Evolutionary conservation across 2,888 invertebrate species (phyloP).

Genomic region (Gibbula magus): DNA sequence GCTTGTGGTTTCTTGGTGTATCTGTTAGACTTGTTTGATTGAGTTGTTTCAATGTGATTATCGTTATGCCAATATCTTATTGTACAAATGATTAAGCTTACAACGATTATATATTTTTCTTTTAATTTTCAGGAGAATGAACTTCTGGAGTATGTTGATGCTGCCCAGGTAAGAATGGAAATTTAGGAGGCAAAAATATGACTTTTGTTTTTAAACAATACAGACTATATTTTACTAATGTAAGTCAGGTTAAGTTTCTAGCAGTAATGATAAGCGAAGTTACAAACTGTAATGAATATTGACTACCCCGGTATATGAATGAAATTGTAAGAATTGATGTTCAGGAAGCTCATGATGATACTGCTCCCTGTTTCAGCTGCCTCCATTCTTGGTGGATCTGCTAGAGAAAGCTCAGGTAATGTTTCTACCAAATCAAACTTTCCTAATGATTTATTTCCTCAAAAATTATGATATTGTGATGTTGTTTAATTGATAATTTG

Average conservation of each 20-base stretch:
- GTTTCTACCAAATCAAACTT: background rate
- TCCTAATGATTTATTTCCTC: background rate
- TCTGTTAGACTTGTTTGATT: no score
- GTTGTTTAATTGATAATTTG: background rate
- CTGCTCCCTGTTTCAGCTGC: conserved; percentile 78
- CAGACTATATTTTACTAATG: no score
- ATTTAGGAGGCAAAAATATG: background rate
- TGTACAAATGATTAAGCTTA: background rate
- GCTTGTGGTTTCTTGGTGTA: no score
- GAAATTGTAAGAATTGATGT: no score
- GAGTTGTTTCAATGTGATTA: no score
- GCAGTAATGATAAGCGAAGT: background rate
- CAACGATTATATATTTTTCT: background rate
- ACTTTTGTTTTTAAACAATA: no score
- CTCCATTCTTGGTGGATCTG: conserved; percentile 88
- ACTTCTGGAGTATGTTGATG: conserved; percentile 89
- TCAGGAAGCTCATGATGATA: background rate
- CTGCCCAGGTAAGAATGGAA: conserved; percentile 81
- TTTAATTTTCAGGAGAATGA: conserved; percentile 80
- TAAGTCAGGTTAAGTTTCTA: background rate
- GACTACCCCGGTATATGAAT: no score
- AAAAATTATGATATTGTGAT: background rate
- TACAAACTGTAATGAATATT: background rate
- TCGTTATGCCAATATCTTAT: no score
- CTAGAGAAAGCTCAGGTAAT: conserved; percentile 79